Evolutionary conservation across 2,113 vertebrate species (phyloP).

Genomic region (Pipa parva): DNA sequence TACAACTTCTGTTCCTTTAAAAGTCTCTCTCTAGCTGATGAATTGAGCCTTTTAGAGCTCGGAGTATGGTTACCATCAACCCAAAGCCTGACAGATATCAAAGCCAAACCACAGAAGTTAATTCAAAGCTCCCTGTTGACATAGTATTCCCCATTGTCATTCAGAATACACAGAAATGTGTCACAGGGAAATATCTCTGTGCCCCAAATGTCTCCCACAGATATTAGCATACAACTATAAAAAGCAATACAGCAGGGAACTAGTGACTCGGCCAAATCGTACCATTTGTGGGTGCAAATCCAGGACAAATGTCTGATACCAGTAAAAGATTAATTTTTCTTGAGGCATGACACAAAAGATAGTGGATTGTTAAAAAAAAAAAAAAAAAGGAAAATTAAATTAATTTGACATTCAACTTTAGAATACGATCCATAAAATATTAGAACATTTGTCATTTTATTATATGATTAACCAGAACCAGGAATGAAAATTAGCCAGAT

Average conservation of each 20-base stretch:
- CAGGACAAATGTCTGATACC: too few relatives aligned
- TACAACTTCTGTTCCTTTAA: background rate
- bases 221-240: background rate
- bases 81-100: conserved; percentile 10
- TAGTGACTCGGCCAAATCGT: too few relatives aligned
- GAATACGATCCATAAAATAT: too few relatives aligned
- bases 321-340: too few relatives aligned
- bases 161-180: background rate
- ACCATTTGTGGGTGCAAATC: too few relatives aligned
- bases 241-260: background rate
- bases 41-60: conserved; percentile 24
- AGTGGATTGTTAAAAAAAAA: too few relatives aligned
- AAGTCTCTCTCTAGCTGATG: background rate
- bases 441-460: too few relatives aligned
- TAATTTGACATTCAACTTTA: too few relatives aligned
- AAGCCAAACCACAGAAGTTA: background rate
- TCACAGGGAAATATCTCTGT: background rate
- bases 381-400: too few relatives aligned
- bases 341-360: too few relatives aligned
- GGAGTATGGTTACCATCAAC: conserved; percentile 26
- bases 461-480: too few relatives aligned
- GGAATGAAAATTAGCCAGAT: too few relatives aligned
- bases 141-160: conserved; percentile 26
- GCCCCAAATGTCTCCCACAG: background rate
- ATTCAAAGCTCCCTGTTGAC: conserved; percentile 8